These are phyloP conservation scores for Falco naumanni DNA, from an alignment of 2,797 vertebrate genomes.

Conservation along the genomic window DNA sequence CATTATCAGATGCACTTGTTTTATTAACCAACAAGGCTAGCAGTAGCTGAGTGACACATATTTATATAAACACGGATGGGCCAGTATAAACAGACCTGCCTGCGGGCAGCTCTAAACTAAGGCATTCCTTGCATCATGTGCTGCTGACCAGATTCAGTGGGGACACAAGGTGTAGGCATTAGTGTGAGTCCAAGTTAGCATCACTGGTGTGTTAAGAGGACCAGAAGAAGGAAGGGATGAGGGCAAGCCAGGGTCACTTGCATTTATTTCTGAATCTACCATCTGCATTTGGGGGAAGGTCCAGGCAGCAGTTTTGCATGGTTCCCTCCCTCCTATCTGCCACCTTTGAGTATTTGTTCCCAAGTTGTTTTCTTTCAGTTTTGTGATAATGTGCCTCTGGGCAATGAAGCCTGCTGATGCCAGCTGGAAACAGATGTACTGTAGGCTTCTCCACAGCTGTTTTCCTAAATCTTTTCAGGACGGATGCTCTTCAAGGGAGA, in stretches of 20 bases:
- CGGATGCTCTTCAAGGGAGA: conserved; percentile 34
- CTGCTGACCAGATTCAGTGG: neutral
- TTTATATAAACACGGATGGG: conserved; percentile 38
- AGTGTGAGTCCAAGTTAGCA: neutral
- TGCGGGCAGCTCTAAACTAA: neutral
- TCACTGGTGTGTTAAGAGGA: neutral
- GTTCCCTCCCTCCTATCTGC: neutral
- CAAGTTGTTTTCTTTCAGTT: conserved; percentile 48
- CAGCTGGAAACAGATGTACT: conserved; percentile 53
- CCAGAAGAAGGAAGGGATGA: neutral
- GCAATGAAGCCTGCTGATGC: neutral
- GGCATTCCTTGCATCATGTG: neutral
- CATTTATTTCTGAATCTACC: neutral
- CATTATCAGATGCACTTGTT: conserved; percentile 58
- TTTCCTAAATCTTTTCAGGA: conserved; percentile 35
- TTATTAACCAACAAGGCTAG: conserved; percentile 38
- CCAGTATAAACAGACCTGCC: conserved; percentile 5
- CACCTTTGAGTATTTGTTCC: conserved; percentile 18
- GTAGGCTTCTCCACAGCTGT: conserved; percentile 37
- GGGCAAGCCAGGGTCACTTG: neutral
- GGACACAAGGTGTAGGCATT: neutral
- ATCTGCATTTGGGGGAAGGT: neutral
- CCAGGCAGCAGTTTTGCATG: neutral
- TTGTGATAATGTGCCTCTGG: conserved; percentile 6
- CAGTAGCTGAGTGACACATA: conserved; percentile 14